Evolutionary conservation across 2,888 invertebrate genomes (phyloP), one percentile per base, ranked within the genome.

Genomic region (Germaria angustata): DNA sequence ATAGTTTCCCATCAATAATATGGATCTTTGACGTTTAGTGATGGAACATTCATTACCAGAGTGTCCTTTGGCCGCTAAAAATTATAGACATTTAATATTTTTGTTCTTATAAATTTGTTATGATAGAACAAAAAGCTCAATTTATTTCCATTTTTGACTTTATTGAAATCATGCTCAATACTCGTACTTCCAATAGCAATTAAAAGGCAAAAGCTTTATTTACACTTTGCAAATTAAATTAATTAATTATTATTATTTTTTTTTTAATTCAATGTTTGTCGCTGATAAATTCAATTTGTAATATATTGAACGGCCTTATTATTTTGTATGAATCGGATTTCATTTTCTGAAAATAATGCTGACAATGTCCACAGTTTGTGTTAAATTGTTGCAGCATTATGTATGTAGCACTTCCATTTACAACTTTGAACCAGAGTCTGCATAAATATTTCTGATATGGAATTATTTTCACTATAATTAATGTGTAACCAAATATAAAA

Each of bases 251-350:
- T 20, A 36, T 57, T 57, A 24, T 49, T 65, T 34, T 66, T 32
- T 22, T 53, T 53, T 39, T 39, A 22, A 65, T 32, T 22, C 17
- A 2, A 22, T 46, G 6, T 34, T 46, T 63, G 32, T 44, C 63
- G 15, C 28, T 41, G 41, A 39, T 36, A 32, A 51, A 66, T 65
- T 39, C 8, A 53, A 51, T 51, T 66, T 22, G n/a, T 22, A 66
- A 6, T 24, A 39, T 24, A 32, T 44, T 41, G 32, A 41, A 69
- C 17, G 39, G 32, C 41, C n/a, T 41, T 41, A 55, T 68, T 55
- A 20, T 55, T 28, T 68, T 69, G 53, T 44, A 32, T 55, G 41
- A 69, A 69, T 69, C 69, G 69, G 55, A 55, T 69, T 69, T 57
- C 2, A 44, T 2, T 55, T 28, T 44, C 28, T 32, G 41, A 39